These are phyloP conservation scores for Eupeodes luniger DNA, from an alignment of 2,888 invertebrate genomes.

Conservation along the genomic window DNA sequence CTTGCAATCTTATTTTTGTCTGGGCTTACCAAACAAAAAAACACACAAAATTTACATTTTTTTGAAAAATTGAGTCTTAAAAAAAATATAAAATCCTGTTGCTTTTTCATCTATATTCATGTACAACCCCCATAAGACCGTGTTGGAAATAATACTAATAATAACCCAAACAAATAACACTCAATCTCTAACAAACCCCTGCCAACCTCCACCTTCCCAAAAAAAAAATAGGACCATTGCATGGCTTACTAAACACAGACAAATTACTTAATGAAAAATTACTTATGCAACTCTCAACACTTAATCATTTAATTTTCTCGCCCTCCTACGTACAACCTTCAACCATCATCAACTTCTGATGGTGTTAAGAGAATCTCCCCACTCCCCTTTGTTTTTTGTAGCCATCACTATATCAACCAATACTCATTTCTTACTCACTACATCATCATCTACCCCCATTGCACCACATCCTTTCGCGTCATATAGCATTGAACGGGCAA, in stretches of 20 bases:
- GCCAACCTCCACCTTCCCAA: background rate
- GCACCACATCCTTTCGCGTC: background rate
- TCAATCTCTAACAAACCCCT: background rate
- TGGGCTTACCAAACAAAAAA: background rate
- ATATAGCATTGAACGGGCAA: background rate
- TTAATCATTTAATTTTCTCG: constrained; percentile 72
- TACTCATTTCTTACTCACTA: constrained; percentile 61
- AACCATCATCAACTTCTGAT: background rate
- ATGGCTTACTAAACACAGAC: constrained; percentile 60
- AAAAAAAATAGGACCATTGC: background rate
- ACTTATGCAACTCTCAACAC: constrained; percentile 74
- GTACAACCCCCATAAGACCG: constrained; percentile 35
- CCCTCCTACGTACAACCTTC: background rate
- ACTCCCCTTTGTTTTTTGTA: background rate
- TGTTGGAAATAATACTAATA: constrained; percentile 9
- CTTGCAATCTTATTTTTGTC: background rate
- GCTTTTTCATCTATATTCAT: constrained; percentile 29
- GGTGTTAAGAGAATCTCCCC: constrained; percentile 9
- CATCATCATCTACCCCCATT: constrained; percentile 42
- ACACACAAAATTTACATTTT: constrained; percentile 21
- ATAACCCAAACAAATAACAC: constrained; percentile 24
- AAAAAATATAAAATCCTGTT: constrained; percentile 50
- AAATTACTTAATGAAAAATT: constrained; percentile 75
- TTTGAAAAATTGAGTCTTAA: constrained; percentile 53
- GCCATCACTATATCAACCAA: constrained; percentile 55